phyloP scores from a whole-genome alignment of 1,140 invertebrate species.

The Papilio helenus region DNA sequence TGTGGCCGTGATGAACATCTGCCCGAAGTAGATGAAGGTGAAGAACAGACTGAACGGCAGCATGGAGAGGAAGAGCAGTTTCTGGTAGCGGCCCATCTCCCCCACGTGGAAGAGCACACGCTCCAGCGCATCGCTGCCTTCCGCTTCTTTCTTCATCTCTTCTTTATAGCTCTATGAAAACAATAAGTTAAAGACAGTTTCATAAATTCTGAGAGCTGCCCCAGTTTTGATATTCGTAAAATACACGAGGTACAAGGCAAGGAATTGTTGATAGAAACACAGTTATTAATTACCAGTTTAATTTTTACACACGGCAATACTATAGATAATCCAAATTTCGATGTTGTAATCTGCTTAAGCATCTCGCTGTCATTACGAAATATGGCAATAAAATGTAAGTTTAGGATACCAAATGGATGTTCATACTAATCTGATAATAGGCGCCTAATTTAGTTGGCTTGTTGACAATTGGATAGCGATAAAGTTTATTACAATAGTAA shows the following conservation, averaged over 20 bases:
- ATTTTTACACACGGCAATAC: neutral
- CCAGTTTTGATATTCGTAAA: too few species aligned
- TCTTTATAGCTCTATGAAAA: conserved; percentile 56
- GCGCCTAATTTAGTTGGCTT: neutral
- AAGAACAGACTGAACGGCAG: conserved; percentile 82
- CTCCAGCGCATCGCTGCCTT: conserved; percentile 83
- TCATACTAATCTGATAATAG: conserved; percentile 13
- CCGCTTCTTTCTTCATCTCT: conserved; percentile 56
- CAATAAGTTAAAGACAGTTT: neutral
- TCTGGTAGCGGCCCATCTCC: conserved; percentile 87
- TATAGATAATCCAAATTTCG: neutral
- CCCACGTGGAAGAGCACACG: conserved; percentile 85
- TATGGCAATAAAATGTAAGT: neutral
- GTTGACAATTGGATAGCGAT: neutral
- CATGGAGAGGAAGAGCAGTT: conserved; percentile 85
- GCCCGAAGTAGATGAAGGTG: conserved; percentile 87
- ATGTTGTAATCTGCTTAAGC: neutral
- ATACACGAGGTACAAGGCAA: neutral
- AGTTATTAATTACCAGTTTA: neutral
- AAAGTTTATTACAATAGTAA: neutral
- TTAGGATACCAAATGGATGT: neutral
- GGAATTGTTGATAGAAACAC: neutral
- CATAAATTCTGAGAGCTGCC: too few species aligned
- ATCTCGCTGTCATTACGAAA: neutral
- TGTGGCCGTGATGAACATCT: conserved; percentile 86